phyloP scores from a whole-genome alignment of 2,888 invertebrate genomes.

The Leptothorax acervorum region DNA sequence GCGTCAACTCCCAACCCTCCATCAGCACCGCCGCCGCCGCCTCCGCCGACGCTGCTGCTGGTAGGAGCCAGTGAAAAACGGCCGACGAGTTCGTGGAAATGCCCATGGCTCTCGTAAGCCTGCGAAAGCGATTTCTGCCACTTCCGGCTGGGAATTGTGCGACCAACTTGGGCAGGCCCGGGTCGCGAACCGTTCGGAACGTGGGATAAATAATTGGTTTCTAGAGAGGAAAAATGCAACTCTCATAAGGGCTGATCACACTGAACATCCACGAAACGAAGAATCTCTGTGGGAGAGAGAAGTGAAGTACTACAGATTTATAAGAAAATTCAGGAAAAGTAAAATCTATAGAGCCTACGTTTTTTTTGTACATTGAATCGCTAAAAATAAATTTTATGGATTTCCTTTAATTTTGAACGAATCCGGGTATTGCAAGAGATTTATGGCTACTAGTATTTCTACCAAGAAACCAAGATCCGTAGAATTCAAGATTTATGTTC shows the following conservation, averaged over 20 bases:
- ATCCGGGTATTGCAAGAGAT: background rate
- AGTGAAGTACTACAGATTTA: background rate
- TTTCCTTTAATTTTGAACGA: background rate
- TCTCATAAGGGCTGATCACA: slow-evolving; percentile 6
- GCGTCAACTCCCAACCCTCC: slow-evolving; percentile 67
- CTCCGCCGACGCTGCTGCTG: slow-evolving; percentile 53
- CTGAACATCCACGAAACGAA: background rate
- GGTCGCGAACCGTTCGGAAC: slow-evolving; percentile 4
- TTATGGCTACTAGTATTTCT: background rate
- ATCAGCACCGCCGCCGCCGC: slow-evolving; percentile 59
- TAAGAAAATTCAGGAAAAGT: background rate
- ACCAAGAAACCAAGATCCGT: too few relatives aligned
- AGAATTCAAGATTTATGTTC: background rate
- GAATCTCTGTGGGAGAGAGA: background rate
- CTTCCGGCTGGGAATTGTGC: slow-evolving; percentile 62
- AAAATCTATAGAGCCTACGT: background rate
- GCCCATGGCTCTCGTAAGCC: slow-evolving; percentile 60
- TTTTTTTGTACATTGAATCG: background rate
- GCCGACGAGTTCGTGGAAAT: slow-evolving; percentile 69
- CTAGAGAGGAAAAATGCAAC: slow-evolving; percentile 7
- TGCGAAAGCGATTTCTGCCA: slow-evolving; percentile 70
- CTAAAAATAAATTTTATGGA: background rate
- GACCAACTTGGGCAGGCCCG: slow-evolving; percentile 24
- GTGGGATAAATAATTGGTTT: slow-evolving; percentile 30
- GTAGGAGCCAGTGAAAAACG: slow-evolving; percentile 76